Evolutionary conservation across 2,797 vertebrate species (phyloP).

Genomic region (Acomys russatus): DNA sequence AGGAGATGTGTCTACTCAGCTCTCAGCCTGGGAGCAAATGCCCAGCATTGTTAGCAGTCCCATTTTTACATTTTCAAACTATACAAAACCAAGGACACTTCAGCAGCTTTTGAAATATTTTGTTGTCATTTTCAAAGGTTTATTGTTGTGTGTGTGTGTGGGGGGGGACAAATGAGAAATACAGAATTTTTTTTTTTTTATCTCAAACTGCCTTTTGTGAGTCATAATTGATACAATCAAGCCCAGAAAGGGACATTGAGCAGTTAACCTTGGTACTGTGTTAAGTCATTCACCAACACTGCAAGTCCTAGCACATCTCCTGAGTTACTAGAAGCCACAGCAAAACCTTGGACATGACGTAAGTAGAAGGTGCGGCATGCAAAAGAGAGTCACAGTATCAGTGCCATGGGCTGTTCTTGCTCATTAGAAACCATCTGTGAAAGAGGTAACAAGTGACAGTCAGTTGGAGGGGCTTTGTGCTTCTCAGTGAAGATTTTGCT

Average conservation of each 20-base stretch:
- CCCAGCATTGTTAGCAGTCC: neutral
- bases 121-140: neutral
- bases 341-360: neutral
- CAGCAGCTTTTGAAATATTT: neutral
- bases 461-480: neutral
- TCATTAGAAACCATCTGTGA: neutral
- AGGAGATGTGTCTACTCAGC: neutral
- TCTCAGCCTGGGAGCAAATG: neutral
- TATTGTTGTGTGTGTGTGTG: too few species aligned
- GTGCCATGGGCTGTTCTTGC: neutral
- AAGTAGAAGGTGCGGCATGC: neutral
- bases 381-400: neutral
- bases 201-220: neutral
- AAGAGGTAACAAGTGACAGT: neutral
- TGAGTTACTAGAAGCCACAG: neutral
- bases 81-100: neutral
- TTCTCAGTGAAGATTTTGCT: neutral
- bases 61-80: constrained; percentile 19
- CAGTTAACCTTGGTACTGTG: neutral
- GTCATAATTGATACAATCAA: neutral
- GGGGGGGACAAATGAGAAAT: neutral
- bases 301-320: neutral
- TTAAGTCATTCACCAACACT: neutral
- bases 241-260: neutral
- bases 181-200: neutral